A percentile compares a stretch with the other conserved stretches of the same genome.
These are phyloP conservation scores for Heliconius hewitsoni DNA, from an alignment of 1,140 invertebrate species.

Conservation along the genomic window DNA sequence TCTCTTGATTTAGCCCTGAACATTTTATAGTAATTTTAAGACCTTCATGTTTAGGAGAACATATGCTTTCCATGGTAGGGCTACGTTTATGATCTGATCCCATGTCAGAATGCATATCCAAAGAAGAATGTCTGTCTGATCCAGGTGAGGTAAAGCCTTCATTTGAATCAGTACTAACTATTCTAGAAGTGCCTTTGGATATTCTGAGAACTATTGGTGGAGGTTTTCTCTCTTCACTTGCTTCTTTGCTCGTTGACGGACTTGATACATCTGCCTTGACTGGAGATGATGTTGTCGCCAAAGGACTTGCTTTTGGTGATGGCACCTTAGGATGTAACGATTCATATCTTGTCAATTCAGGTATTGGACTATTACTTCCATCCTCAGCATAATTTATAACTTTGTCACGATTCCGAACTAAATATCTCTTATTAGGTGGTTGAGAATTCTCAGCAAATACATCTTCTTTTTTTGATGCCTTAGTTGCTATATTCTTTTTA, in stretches of 20 bases:
- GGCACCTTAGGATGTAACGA: conserved; percentile 54
- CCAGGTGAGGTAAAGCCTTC: conserved; percentile 80
- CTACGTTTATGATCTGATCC: conserved; percentile 71
- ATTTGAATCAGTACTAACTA: conserved; percentile 84
- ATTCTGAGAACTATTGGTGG: conserved; percentile 84
- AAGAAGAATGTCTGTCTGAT: conserved; percentile 77
- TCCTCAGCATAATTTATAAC: conserved; percentile 81
- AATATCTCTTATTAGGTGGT: conserved; percentile 77
- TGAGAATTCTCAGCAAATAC: conserved; percentile 62
- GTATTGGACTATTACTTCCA: conserved; percentile 78
- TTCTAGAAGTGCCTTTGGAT: conserved; percentile 84
- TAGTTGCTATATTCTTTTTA: conserved; percentile 74
- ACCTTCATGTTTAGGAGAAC: conserved; percentile 77
- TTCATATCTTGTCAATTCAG: conserved; percentile 72
- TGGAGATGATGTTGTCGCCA: conserved; percentile 69
- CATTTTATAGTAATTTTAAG: conserved; percentile 80
- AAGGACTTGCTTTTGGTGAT: conserved; percentile 77
- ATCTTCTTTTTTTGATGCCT: conserved; percentile 76
- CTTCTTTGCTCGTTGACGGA: conserved; percentile 74
- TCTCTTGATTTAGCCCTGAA: conserved; percentile 78
- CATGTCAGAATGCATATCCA: conserved; percentile 73
- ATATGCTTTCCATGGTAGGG: conserved; percentile 70
- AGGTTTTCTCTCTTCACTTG: conserved; percentile 73
- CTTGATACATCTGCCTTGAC: conserved; percentile 73
- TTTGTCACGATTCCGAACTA: conserved; percentile 77